These are phyloP conservation scores for Phylloscopus whistleri DNA, from an alignment of 2,113 vertebrate genomes.

Conservation along the genomic window DNA sequence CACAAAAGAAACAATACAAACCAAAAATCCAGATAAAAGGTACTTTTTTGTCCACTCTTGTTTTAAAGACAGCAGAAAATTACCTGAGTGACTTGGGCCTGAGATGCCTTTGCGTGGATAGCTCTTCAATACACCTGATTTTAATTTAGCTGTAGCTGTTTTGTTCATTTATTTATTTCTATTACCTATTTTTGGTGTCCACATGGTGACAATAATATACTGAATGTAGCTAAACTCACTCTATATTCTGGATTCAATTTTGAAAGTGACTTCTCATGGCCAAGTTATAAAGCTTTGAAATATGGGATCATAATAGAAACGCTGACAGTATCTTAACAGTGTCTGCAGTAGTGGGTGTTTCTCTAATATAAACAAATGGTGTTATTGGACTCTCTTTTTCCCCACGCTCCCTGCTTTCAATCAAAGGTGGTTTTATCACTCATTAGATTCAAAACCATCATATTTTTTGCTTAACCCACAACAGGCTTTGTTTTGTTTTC, in stretches of 20 bases:
- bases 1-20: not conserved
- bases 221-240: slow-evolving; percentile 21
- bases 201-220: not conserved
- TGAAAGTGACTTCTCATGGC: slow-evolving; percentile 64
- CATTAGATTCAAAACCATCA: slow-evolving; percentile 27
- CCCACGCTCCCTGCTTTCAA: not conserved
- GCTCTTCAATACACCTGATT: not conserved
- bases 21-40: not conserved
- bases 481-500: not conserved
- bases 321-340: slow-evolving; percentile 58
- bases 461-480: slow-evolving; percentile 41
- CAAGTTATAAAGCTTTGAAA: slow-evolving; percentile 51
- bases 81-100: not conserved
- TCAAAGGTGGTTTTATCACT: slow-evolving; percentile 57
- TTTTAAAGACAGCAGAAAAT: not conserved
- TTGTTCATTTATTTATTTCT: not conserved
- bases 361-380: slow-evolving; percentile 68
- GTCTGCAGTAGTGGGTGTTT: slow-evolving; percentile 53
- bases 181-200: not conserved
- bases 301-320: slow-evolving; percentile 57
- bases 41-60: not conserved
- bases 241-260: slow-evolving; percentile 62
- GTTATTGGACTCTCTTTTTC: slow-evolving; percentile 31
- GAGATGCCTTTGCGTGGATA: not conserved
- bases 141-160: not conserved